Evolutionary conservation across 2,797 vertebrate genomes (phyloP).

Genomic region (Danio tinwini): DNA sequence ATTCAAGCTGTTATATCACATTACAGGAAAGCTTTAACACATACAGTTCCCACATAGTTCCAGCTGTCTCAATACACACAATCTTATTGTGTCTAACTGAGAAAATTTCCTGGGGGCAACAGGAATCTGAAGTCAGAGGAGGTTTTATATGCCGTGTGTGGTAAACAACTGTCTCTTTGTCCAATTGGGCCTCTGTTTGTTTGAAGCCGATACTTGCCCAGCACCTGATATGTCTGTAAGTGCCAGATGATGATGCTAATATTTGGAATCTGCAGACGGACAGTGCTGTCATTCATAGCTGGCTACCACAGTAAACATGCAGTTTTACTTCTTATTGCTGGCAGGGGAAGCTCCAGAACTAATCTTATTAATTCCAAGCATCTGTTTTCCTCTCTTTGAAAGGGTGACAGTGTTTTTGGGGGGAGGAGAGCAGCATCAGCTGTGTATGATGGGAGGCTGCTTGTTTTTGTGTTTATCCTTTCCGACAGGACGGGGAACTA

Average conservation of each 20-base stretch:
- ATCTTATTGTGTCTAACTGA: slow-evolving; percentile 42
- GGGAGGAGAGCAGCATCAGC: slow-evolving; percentile 15
- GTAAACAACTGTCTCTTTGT: slow-evolving; percentile 55
- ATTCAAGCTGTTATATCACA: slow-evolving; percentile 48
- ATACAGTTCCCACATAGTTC: slow-evolving; percentile 49
- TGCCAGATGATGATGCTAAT: slow-evolving; percentile 32
- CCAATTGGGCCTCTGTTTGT: slow-evolving; percentile 17
- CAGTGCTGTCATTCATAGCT: slow-evolving; percentile 38
- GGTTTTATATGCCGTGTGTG: slow-evolving; percentile 37
- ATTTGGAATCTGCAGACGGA: slow-evolving; percentile 26
- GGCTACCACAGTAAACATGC: slow-evolving; percentile 9
- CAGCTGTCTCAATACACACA: slow-evolving; percentile 57
- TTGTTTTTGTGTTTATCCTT: slow-evolving; percentile 43
- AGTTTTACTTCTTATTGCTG: slow-evolving; percentile 15
- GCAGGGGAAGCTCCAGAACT: slow-evolving; percentile 9
- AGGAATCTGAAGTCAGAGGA: slow-evolving; percentile 48
- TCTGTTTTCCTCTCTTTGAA: slow-evolving; percentile 46
- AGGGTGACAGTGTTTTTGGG: slow-evolving; percentile 11
- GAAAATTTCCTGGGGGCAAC: slow-evolving; percentile 48
- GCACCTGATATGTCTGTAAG: slow-evolving; percentile 46
- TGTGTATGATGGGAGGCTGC: slow-evolving; percentile 24
- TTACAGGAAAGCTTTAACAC: slow-evolving; percentile 38
- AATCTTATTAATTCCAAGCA: slow-evolving; percentile 40
- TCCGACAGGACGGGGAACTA: slow-evolving; percentile 42
- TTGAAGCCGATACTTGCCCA: slow-evolving; percentile 26